Evolutionary conservation across 2,888 invertebrate species (phyloP).

Genomic region (Nycteola revayana): DNA sequence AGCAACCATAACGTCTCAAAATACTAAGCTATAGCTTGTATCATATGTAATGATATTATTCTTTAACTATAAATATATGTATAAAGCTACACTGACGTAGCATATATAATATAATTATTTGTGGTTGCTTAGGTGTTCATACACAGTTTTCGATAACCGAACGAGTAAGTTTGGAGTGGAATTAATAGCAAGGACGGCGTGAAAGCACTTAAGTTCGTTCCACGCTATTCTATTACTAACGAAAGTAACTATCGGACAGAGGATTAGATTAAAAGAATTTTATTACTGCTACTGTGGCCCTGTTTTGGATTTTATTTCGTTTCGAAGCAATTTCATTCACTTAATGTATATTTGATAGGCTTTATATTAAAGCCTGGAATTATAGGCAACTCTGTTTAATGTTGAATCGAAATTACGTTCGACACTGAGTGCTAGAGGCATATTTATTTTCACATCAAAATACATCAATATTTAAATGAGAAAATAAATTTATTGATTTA

Average conservation of each 20-base stretch:
- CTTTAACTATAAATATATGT: too few species aligned
- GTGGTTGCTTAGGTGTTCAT: too few species aligned
- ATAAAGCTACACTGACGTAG: too few species aligned
- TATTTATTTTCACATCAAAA: too few species aligned
- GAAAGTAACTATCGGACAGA: slow-evolving; percentile 43
- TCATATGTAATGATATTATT: too few species aligned
- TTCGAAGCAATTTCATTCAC: slow-evolving; percentile 25
- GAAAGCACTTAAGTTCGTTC: slow-evolving; percentile 32
- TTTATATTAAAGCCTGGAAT: too few species aligned
- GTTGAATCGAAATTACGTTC: neutral
- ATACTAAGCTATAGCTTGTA: too few species aligned
- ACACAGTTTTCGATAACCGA: neutral
- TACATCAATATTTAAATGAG: too few species aligned
- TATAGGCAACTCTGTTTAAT: neutral
- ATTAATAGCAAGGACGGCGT: slow-evolving; percentile 39
- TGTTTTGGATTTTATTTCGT: slow-evolving; percentile 27
- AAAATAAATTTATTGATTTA: too few species aligned
- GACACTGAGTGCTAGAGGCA: neutral
- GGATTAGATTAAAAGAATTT: slow-evolving; percentile 45
- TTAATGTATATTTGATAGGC: slow-evolving; percentile 22
- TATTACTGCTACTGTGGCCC: slow-evolving; percentile 37
- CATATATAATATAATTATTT: too few species aligned
- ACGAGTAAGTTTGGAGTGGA: slow-evolving; percentile 33
- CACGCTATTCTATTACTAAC: slow-evolving; percentile 33
- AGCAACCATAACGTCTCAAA: too few species aligned